Base-by-base conservation (phyloP, 2,888 invertebrate species). In the Antitype chi region DNA sequence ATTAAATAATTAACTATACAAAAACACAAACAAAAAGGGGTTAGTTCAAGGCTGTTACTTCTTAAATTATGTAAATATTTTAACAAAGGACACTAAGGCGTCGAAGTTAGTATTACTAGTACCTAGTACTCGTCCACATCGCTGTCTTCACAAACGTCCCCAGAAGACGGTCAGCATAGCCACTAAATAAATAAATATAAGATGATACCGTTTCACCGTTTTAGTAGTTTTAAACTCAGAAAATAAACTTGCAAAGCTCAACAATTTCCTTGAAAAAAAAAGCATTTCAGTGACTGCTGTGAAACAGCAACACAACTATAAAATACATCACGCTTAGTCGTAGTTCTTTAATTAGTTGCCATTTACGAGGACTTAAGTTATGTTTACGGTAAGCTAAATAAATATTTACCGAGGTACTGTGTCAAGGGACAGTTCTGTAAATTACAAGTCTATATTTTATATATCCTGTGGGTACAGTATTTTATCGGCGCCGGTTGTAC, bases 401-500 rank as follows among this genome's bases (percentile, higher is more conserved):
- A 74, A 59, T 64, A 76, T 68, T 70, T 64, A 73, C 73, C 43
- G n/a, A 32, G 66, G 57, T 17, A 59, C 66, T 32, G 62, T 43
- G 64, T 66, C 70, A 28, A 71, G 75, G 75, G 60, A 76, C 63
- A 59, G 43, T 71, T 73, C 63, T 69, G 60, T 62, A 75, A 68
- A 85, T 73, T 63, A 62, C 28, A 69, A 70, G 55, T 20, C 62
- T 28, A 62, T 85, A 73, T 68, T 82, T 85, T 70, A 74, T 74
- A 73, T 70, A 82, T 76, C 74, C 74, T 63, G 55, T 47, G 69
- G 60, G 70, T 70, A 74, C 49, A 71, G 59, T 62, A 73, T 76
- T 86, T 79, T 85, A 83, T 81, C 78, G 77, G 67, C 64, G 59
- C 52, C 60, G 57, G 70, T 78, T 78, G 66, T 69, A 69, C 63